These are phyloP conservation scores for Mus pahari DNA, from an alignment of 2,113 vertebrate genomes.

Conservation along the genomic window DNA sequence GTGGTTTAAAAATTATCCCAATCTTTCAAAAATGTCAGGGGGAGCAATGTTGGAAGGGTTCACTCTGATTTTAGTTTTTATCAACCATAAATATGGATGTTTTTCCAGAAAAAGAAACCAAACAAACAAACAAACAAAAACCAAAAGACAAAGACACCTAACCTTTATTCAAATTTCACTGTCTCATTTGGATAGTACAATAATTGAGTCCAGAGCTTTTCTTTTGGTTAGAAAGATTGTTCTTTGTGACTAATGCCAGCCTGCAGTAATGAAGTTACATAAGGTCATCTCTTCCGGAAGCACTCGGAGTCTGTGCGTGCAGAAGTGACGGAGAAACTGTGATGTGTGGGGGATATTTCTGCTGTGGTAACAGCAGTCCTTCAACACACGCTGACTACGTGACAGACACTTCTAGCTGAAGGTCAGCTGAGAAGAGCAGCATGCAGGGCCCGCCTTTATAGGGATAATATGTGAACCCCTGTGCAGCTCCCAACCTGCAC, in stretches of 20 bases:
- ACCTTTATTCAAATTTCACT: background rate
- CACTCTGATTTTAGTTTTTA: background rate
- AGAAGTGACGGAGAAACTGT: background rate
- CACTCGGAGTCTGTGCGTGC: background rate
- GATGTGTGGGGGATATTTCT: background rate
- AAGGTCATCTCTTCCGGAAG: background rate
- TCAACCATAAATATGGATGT: slow-evolving; percentile 5
- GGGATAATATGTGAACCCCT: too few relatives aligned
- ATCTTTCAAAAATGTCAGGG: slow-evolving; percentile 3
- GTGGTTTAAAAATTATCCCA: background rate
- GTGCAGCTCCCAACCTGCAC: background rate
- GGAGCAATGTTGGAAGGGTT: background rate
- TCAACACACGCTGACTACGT: background rate
- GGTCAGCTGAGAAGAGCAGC: background rate
- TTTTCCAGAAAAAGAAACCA: background rate
- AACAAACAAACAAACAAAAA: too few relatives aligned
- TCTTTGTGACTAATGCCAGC: background rate
- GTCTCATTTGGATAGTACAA: slow-evolving; percentile 6
- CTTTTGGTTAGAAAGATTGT: background rate
- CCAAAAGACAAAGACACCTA: background rate
- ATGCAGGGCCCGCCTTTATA: background rate
- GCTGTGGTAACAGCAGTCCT: background rate
- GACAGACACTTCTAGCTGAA: background rate
- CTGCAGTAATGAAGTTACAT: background rate
- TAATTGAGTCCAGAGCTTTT: background rate